A percentile compares a stretch with the other conserved stretches of the same genome.
These are phyloP conservation scores for Ataeniobius toweri DNA, from an alignment of 2,797 vertebrate species.

Conservation along the genomic window DNA sequence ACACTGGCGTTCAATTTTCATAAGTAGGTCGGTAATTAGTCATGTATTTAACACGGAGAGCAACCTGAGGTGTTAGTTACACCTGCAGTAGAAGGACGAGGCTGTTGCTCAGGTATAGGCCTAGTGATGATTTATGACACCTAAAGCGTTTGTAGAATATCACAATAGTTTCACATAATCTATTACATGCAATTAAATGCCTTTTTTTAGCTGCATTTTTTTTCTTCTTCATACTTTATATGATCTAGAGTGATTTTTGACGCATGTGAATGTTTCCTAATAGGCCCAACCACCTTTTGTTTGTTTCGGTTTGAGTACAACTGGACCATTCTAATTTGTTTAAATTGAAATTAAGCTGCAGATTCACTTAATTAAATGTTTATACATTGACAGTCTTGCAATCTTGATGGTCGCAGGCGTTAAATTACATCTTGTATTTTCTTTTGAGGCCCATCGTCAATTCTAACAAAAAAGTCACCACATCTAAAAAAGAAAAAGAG, in stretches of 20 bases:
- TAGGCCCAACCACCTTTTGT: slow-evolving; percentile 5
- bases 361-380: neutral
- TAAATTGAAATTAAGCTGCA: neutral
- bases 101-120: slow-evolving; percentile 23
- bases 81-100: slow-evolving; percentile 51
- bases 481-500: neutral
- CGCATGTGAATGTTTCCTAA: slow-evolving; percentile 21
- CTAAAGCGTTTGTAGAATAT: neutral
- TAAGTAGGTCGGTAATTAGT: slow-evolving; percentile 94
- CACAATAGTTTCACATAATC: neutral
- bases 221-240: neutral
- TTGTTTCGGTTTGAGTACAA: neutral
- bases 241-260: slow-evolving; percentile 11
- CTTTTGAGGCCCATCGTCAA: neutral
- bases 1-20: slow-evolving; percentile 98
- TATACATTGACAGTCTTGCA: neutral
- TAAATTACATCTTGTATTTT: neutral
- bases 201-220: neutral
- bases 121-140: slow-evolving; percentile 17
- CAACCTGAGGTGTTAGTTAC: slow-evolving; percentile 56
- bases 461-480: neutral
- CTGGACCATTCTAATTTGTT: neutral
- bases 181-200: neutral
- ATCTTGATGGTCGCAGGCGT: neutral
- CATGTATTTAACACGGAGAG: slow-evolving; percentile 96